Percentiles rank a stretch among this genome's conserved stretches.
Conservation (phyloP, 2,113 vertebrate genomes). For the Zootoca vivipara region DNA sequence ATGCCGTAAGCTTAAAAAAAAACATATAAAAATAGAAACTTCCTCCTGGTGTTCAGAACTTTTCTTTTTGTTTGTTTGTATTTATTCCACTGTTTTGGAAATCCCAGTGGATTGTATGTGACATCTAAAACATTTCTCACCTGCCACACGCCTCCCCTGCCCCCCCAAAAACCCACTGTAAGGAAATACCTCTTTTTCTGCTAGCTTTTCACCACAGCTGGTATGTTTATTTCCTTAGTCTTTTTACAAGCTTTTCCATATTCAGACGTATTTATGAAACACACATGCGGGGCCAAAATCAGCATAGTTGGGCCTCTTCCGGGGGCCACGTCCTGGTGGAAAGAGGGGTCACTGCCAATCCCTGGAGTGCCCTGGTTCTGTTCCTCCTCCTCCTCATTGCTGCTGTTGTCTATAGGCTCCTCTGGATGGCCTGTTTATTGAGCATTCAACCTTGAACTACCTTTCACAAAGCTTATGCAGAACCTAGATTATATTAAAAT, state of each 20-base stretch:
- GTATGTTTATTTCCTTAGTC: background rate
- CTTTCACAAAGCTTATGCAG: too few relatives aligned
- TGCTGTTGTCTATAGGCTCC: too few relatives aligned
- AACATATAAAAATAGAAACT: fast-evolving
- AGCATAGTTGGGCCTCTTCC: background rate
- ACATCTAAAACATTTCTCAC: background rate
- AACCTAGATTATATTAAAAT: too few relatives aligned
- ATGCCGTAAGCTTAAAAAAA: too few relatives aligned
- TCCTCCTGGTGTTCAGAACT: fast-evolving
- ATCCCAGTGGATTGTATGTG: background rate
- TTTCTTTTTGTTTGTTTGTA: background rate
- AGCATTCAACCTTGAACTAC: too few relatives aligned
- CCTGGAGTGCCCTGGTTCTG: background rate
- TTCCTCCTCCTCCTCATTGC: background rate
- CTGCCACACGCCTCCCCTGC: background rate
- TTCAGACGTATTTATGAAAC: background rate
- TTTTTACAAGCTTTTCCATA: background rate
- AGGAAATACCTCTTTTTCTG: background rate
- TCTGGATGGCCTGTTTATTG: too few relatives aligned
- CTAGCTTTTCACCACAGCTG: too few relatives aligned
- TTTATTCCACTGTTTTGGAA: background rate
- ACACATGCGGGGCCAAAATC: too few relatives aligned
- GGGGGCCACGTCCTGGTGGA: too few relatives aligned
- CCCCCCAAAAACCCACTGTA: background rate
- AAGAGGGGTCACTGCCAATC: background rate